A percentile compares a stretch with the other conserved stretches of the same genome.
These are phyloP conservation scores for Cyaniris semiargus DNA, from an alignment of 2,888 invertebrate species.

Conservation along the genomic window DNA sequence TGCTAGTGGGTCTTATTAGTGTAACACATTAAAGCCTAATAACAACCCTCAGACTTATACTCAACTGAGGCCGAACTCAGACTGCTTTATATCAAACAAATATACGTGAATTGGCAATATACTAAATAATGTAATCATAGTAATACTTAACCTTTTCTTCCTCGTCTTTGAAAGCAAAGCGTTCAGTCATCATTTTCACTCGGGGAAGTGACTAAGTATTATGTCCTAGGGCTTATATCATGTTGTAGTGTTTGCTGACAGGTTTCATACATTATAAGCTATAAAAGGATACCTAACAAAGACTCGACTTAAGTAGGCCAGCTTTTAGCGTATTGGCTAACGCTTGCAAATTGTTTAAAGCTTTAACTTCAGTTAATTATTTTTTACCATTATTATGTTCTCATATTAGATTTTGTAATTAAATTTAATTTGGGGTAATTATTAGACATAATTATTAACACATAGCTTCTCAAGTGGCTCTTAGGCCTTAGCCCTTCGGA, in stretches of 20 bases:
- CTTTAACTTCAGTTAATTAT: background rate
- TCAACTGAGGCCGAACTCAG: background rate
- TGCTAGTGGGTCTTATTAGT: too few relatives aligned
- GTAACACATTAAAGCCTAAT: background rate
- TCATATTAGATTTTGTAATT: background rate
- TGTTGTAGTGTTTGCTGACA: conserved; percentile 22
- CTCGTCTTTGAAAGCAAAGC: background rate
- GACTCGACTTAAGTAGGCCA: background rate
- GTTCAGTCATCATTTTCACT: conserved; percentile 14
- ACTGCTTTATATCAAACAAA: background rate
- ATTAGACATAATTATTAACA: too few relatives aligned
- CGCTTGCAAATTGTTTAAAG: background rate
- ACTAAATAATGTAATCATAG: conserved; percentile 5
- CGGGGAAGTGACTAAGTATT: conserved; percentile 27
- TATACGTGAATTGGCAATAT: background rate
- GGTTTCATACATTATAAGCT: conserved; percentile 25
- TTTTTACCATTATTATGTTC: background rate
- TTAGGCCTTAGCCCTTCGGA: background rate
- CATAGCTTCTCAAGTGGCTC: too few relatives aligned
- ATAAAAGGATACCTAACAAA: conserved; percentile 21
- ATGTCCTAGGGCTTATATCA: conserved; percentile 15
- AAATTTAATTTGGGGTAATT: too few relatives aligned
- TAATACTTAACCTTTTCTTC: conserved; percentile 11
- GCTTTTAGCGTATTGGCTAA: background rate
- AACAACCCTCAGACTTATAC: background rate